Evolutionary conservation across 2,113 vertebrate genomes (phyloP), one percentile per base, ranked within the genome.

Genomic region (Myanophis thanlyinensis): DNA sequence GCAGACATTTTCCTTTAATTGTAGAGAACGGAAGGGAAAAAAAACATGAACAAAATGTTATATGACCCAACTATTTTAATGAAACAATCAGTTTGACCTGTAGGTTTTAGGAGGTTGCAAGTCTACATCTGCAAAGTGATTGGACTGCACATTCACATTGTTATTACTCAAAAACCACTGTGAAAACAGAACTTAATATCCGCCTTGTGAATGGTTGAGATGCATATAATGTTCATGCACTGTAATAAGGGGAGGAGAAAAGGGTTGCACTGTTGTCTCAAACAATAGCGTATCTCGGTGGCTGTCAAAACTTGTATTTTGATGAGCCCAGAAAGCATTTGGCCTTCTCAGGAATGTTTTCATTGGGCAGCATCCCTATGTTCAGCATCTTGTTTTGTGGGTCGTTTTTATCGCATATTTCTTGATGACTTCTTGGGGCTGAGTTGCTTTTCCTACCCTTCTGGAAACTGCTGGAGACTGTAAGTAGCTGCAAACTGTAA

Each of bases 221-320:
- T 54, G 51, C 51, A 54, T 84, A 54, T 91, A 89, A 93, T 85
- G n/a, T 85, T 40, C 35, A 80, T 93, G 67, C 47, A 44, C 67
- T 54, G 47, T 91, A 92, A 85, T 59, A 93, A 87, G 67, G 93
- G 89, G 89, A 80, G 59, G 93, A 88, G 91, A 90, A 86, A 88
- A 56, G 89, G 93, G 51, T 44, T 56, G 93, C 59, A 47, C 90
- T 5, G 35, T 46, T 85, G 27, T 59, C 35, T 89, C 53, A 89
- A 89, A 91, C 90, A 91, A 89, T 93, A 91, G 90, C 30, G 40
- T 67, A 84, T 85, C 52, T 59, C 35, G 15, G 80, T 15, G 27
- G 53, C 47, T 93, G 52, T 91, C 87, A 93, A 86, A 91, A 93
- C 90, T 91, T 91, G 84, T 93, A 86, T 93, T 85, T 87, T 91